A percentile compares a stretch with the other conserved stretches of the same genome.
Evolutionary conservation across 2,113 vertebrate species (phyloP).

Genomic region (Pseudois nayaur): DNA sequence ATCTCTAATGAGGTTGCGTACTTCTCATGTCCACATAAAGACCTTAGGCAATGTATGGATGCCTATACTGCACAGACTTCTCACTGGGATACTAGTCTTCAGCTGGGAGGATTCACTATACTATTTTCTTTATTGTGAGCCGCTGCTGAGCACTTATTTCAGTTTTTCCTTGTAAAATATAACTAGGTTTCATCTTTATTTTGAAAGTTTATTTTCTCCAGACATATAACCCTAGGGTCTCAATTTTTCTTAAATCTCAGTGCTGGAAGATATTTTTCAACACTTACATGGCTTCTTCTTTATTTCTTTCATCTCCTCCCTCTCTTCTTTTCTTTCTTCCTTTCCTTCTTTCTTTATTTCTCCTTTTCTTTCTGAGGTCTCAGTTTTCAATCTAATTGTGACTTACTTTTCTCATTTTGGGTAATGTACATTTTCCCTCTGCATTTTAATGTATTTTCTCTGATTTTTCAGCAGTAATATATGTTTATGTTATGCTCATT

Average conservation of each 20-base stretch:
- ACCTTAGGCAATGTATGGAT: too few relatives aligned
- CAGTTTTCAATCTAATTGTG: background rate
- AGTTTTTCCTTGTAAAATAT: background rate
- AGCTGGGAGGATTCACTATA: background rate
- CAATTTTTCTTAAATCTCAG: background rate
- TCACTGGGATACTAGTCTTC: background rate
- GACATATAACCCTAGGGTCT: background rate
- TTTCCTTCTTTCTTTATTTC: rapidly evolving
- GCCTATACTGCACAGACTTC: background rate
- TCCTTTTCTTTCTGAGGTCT: background rate
- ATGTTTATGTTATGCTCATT: background rate
- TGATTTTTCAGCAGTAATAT: background rate
- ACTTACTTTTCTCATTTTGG: background rate
- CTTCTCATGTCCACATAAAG: background rate
- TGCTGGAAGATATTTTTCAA: background rate
- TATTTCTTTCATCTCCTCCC: background rate
- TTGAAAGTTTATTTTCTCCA: background rate
- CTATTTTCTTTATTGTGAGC: background rate
- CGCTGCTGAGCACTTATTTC: background rate
- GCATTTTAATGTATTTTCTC: background rate
- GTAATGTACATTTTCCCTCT: background rate
- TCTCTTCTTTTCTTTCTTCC: background rate
- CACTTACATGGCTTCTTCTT: background rate
- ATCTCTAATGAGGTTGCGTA: background rate
- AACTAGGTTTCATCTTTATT: background rate